Evolutionary conservation across 1,140 invertebrate species (phyloP), one percentile per base, ranked within the genome.

Genomic region (Temnothorax curvispinosus): DNA sequence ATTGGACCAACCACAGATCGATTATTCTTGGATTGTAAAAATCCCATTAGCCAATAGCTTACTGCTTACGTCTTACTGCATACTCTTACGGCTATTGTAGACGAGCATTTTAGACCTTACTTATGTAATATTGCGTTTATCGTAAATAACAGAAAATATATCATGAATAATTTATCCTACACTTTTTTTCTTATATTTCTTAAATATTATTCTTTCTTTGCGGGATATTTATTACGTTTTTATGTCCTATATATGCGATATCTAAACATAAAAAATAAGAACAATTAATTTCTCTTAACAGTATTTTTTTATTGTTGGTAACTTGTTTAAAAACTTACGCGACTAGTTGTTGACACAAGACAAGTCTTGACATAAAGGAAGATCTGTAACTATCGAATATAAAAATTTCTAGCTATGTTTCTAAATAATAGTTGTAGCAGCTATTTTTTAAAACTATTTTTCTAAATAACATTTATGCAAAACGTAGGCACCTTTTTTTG

Each of bases 171-270:
- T 69, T 11, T 15, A 56, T 7, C 1, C 27, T 27, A 47, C 18
- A 6, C 52, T 0, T 80, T 80, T 52, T 44, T 80, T 38, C 41
- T 78, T 65, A 21, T 44, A 52, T 27, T 65, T 78, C 27, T 18
- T 18, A 67, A 27, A 52, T 80, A 4, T 27, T 41, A 8, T 52
- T 47, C 13, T 50, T 41, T 58, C 58, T 69, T 64, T 65, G 4
- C 5, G 1, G 8, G 18, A 65, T 50, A 65, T 67, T 27, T 78
- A 38, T 69, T 56, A 27, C 3, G 1, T 11, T 41, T 32, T 81
- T 13, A 1, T 27, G 0, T 35, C 4, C 35, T 35, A 56, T n/a
- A 15, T 32, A 44, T 7, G 13, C 8, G 13, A 32, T 32, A 35
- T 47, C 21, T 64, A 62, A 44, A 44, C 9, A 44, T 75, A 6